Percentiles rank a stretch among this genome's conserved stretches.
Evolutionary conservation across 1,140 invertebrate genomes (phyloP).

Genomic region (Geopemphigus sp.): DNA sequence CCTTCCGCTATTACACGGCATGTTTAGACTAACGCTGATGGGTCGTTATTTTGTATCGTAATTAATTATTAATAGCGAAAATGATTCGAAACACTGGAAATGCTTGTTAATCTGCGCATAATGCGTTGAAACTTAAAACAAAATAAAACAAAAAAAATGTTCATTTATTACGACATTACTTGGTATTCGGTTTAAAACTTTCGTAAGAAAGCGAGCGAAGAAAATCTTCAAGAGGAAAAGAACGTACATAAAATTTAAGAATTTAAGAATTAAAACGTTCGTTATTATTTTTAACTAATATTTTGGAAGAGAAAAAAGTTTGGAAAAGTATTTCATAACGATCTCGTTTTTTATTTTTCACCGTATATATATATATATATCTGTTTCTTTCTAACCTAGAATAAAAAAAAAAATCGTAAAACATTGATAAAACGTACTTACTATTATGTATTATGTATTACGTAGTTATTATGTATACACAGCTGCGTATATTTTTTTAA

Average conservation of each 20-base stretch:
- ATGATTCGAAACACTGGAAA: background rate
- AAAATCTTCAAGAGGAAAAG: background rate
- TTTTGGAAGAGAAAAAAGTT: conserved; percentile 13
- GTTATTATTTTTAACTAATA: conserved; percentile 40
- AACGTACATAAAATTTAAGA: conserved; percentile 28
- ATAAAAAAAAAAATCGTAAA: too few species aligned
- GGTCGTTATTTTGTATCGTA: background rate
- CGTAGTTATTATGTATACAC: background rate
- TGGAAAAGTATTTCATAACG: background rate
- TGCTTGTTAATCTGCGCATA: conserved; percentile 4
- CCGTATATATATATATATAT: too few species aligned
- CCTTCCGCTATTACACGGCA: background rate
- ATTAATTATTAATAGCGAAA: conserved; percentile 12
- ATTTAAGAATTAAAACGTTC: conserved; percentile 28
- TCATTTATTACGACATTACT: conserved; percentile 4
- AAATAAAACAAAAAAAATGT: conserved; percentile 9
- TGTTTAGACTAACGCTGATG: too few species aligned
- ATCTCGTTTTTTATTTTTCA: background rate
- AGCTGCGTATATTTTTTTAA: background rate
- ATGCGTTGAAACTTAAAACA: conserved; percentile 5
- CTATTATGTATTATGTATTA: too few species aligned
- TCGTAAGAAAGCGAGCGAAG: background rate
- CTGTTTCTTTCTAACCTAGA: background rate
- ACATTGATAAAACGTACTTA: too few species aligned
- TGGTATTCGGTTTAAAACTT: background rate